Evolutionary conservation across 2,888 invertebrate genomes (phyloP), one percentile per base, ranked within the genome.

Genomic region (Cyclophora albipunctata): DNA sequence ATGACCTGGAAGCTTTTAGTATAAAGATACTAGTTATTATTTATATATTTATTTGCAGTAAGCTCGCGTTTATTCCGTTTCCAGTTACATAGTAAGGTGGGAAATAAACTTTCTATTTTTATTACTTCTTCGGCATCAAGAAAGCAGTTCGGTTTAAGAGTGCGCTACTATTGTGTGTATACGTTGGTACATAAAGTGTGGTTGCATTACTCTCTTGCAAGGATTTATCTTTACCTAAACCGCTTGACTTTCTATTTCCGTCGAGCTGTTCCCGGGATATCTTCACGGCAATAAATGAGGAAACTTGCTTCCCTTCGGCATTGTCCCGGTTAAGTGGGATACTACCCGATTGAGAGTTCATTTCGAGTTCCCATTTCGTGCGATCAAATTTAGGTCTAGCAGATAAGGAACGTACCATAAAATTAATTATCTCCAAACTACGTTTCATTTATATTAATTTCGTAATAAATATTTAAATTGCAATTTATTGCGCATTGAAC

Each of bases 241-340:
- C 69, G 74, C 76, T 82, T 80, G 78, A 79, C 82, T 82, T 81
- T 84, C 80, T 78, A 83, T 84, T 82, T 82, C 78, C 81, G 69
- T 64, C 67, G 67, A 70, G 74, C 69, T 60, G 61, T 58, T 52
- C 66, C 78, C 74, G 59, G 60, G 71, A 73, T 73, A 81, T 75
- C 73, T 75, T 62, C 58, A 61, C 61, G 58, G 62, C 72, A 70
- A 78, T 80, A 80, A 82, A 82, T 78, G 78, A 78, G 73, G 71
- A 73, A 78, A 78, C 72, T 75, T 69, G 68, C 69, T 77, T 73
- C 70, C 68, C 62, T 63, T 63, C 61, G 67, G 66, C 74, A 78
- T 82, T 78, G 75, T 80, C 71, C 76, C 64, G 63, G 68, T 60
- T 70, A 78, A 73, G 64, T 71, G 62, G 65, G 60, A 66, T 68